Percentiles rank a stretch among this genome's conserved stretches.
These are phyloP conservation scores for Ceyx margarethae DNA, from an alignment of 2,113 vertebrate genomes.

Conservation along the genomic window DNA sequence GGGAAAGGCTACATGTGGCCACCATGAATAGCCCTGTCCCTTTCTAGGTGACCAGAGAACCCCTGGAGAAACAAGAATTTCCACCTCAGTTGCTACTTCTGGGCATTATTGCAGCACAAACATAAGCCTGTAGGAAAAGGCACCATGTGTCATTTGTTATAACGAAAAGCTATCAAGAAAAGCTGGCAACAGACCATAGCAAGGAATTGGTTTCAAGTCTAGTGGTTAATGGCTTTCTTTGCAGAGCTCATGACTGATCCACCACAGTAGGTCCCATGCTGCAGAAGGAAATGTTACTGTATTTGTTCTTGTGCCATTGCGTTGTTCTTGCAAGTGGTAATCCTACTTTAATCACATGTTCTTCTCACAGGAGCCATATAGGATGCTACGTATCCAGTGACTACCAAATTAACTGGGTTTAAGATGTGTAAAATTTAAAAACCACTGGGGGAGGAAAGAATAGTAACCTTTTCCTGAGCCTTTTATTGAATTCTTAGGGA, in stretches of 20 bases:
- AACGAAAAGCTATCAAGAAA: not conserved
- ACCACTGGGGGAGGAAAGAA: not conserved
- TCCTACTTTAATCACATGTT: not conserved
- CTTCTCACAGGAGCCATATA: not conserved
- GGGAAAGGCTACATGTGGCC: not conserved
- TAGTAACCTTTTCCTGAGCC: not conserved
- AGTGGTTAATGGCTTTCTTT: not conserved
- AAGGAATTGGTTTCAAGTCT: not conserved
- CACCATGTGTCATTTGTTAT: fast-evolving
- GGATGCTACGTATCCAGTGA: not conserved
- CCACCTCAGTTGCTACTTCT: not conserved
- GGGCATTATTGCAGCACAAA: not conserved
- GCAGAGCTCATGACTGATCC: not conserved
- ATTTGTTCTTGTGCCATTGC: not conserved
- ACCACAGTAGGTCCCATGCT: not conserved
- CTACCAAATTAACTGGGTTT: not conserved
- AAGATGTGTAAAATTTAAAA: constrained; percentile 23
- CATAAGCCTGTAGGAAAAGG: not conserved
- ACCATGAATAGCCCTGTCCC: not conserved
- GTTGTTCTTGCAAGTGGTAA: not conserved
- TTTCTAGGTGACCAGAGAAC: not conserved
- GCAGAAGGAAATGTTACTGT: not conserved
- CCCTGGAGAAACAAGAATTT: not conserved
- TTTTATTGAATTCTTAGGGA: not conserved
- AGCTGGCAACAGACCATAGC: not conserved